These are phyloP conservation scores for Carlito syrichta DNA, from an alignment of 2,113 vertebrate genomes.

Conservation along the genomic window DNA sequence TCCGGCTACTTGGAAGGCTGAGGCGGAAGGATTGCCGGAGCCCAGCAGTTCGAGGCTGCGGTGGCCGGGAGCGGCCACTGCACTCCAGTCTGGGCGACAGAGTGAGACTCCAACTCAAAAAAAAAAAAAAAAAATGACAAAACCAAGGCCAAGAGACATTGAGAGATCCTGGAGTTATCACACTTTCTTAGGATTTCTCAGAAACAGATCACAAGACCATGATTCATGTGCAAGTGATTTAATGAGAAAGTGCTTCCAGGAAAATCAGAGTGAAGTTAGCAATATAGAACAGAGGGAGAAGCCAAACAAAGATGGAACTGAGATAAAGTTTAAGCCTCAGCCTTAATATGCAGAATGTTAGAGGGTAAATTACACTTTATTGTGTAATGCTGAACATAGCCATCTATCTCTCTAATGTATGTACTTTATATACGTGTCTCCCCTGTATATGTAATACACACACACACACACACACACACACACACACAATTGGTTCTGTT, in stretches of 20 bases:
- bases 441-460: background rate
- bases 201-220: background rate
- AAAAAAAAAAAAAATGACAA: background rate
- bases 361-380: background rate
- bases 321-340: background rate
- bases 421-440: background rate
- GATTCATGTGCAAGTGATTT: background rate
- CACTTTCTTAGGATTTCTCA: background rate
- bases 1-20: too few relatives aligned
- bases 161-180: background rate
- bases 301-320: background rate
- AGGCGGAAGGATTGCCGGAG: too few relatives aligned
- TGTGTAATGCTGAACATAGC: background rate
- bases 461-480: too few relatives aligned
- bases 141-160: background rate
- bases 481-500: background rate
- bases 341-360: background rate
- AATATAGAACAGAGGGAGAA: background rate
- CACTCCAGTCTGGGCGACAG: too few relatives aligned
- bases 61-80: too few relatives aligned
- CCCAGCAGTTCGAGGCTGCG: too few relatives aligned
- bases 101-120: too few relatives aligned
- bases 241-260: background rate
- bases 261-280: background rate
- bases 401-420: background rate